Conservation (phyloP, 2,888 invertebrate species). For the Electrophaes corylata region DNA sequence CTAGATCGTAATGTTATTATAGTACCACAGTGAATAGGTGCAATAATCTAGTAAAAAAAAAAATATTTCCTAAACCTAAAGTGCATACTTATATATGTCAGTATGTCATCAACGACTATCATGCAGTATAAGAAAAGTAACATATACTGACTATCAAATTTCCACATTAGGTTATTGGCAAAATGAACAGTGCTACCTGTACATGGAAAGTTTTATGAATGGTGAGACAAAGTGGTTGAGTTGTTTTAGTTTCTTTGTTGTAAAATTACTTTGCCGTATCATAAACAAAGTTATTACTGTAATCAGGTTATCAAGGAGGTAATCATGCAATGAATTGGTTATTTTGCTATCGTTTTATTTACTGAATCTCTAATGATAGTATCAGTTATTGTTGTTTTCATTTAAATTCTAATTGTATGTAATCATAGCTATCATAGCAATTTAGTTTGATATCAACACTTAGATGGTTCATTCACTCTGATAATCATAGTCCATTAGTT, state of each 20-base stretch:
- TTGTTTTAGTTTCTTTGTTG: not conserved
- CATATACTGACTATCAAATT: not conserved
- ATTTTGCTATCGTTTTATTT: constrained; percentile 6
- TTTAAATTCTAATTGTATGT: not conserved
- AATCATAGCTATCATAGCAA: not conserved
- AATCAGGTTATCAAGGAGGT: constrained; percentile 4
- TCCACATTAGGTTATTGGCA: constrained; percentile 34
- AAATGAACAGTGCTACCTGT: constrained; percentile 33
- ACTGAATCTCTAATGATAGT: not conserved
- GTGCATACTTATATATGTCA: too few species aligned
- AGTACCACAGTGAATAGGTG: too few species aligned
- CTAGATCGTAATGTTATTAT: too few species aligned
- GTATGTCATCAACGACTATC: too few species aligned
- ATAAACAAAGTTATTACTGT: not conserved
- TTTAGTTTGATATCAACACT: not conserved
- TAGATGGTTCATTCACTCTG: not conserved
- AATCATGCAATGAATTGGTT: constrained; percentile 1
- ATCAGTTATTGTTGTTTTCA: not conserved
- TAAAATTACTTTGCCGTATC: not conserved
- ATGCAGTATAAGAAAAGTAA: not conserved
- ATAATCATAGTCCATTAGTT: not conserved
- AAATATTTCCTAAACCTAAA: too few species aligned
- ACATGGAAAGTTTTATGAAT: constrained; percentile 28
- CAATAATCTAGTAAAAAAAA: too few species aligned
- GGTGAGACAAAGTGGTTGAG: constrained; percentile 20